phyloP scores from a whole-genome alignment of 1,140 invertebrate species.

The Apocrypta bakeri region DNA sequence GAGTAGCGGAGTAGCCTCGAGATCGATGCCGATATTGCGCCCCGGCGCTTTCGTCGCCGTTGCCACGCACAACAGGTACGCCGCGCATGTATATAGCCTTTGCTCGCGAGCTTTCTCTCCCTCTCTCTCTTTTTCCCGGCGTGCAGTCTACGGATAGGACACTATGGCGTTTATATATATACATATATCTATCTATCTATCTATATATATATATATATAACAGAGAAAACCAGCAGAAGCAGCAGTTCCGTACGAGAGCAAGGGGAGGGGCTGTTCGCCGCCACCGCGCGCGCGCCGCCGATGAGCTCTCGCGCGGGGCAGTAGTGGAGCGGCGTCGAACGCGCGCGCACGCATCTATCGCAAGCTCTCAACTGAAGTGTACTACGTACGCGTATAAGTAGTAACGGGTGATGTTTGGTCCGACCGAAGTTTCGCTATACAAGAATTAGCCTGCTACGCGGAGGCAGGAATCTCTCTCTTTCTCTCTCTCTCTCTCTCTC shows the following conservation, averaged over 20 bases:
- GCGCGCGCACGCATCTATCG: background rate
- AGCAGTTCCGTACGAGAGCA: too few relatives aligned
- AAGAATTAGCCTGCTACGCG: too few relatives aligned
- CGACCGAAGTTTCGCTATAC: background rate
- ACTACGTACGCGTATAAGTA: background rate
- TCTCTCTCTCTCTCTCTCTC: too few relatives aligned
- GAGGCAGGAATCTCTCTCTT: too few relatives aligned
- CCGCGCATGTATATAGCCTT: constrained; percentile 10
- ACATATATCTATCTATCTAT: too few relatives aligned
- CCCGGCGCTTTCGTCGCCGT: background rate
- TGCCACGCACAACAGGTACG: constrained; percentile 46
- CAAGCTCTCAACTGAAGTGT: too few relatives aligned
- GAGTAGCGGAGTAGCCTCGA: background rate
- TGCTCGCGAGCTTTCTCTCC: background rate
- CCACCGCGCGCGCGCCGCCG: background rate
- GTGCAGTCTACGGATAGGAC: background rate
- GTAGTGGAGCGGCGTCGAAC: background rate
- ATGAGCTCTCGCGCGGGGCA: background rate
- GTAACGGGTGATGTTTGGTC: background rate
- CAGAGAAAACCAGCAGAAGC: too few relatives aligned
- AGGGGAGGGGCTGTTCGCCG: background rate
- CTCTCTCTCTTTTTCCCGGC: too few relatives aligned
- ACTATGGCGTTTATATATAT: too few relatives aligned
- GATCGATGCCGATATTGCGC: constrained; percentile 44
- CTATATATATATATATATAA: too few relatives aligned